Conservation (phyloP, 2,888 invertebrate species). For the Pseudoips prasinana region DNA sequence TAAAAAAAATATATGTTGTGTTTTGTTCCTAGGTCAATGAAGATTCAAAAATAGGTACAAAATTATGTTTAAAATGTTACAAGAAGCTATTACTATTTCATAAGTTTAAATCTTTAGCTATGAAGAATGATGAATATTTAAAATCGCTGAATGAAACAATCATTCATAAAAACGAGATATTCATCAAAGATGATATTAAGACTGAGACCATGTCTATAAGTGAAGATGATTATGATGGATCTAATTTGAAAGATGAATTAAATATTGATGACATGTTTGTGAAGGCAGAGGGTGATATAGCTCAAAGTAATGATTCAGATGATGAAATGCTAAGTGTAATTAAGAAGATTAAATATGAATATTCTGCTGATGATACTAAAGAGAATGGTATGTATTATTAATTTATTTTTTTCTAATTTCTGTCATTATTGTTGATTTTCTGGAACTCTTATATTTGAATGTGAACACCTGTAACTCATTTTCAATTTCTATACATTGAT, state of each 20-base stretch:
- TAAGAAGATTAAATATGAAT: slow-evolving; percentile 48
- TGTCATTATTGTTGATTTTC: no score
- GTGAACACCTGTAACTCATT: no score
- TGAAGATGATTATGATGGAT: slow-evolving; percentile 15
- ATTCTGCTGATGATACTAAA: slow-evolving; percentile 34
- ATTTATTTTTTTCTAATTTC: no score
- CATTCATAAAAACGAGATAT: slow-evolving; percentile 33
- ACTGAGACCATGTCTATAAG: no score
- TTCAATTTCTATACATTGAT: no score
- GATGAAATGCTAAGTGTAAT: slow-evolving; percentile 51
- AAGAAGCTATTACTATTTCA: slow-evolving; percentile 53
- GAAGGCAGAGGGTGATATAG: slow-evolving; percentile 11
- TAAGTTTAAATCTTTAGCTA: slow-evolving; percentile 57
- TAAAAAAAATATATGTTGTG: no score
- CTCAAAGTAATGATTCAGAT: slow-evolving; percentile 45
- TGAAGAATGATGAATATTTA: slow-evolving; percentile 53
- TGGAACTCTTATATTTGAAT: no score
- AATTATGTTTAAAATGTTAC: slow-evolving; percentile 59
- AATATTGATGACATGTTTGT: slow-evolving; percentile 10
- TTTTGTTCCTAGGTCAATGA: slow-evolving; percentile 42
- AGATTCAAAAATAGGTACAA: slow-evolving; percentile 45
- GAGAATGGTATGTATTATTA: slow-evolving; percentile 42
- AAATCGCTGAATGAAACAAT: slow-evolving; percentile 21
- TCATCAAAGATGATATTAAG: slow-evolving; percentile 25
- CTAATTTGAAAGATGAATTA: slow-evolving; percentile 33